Evolutionary conservation across 2,797 vertebrate genomes (phyloP).

Genomic region (Sebastes taczanowskii): DNA sequence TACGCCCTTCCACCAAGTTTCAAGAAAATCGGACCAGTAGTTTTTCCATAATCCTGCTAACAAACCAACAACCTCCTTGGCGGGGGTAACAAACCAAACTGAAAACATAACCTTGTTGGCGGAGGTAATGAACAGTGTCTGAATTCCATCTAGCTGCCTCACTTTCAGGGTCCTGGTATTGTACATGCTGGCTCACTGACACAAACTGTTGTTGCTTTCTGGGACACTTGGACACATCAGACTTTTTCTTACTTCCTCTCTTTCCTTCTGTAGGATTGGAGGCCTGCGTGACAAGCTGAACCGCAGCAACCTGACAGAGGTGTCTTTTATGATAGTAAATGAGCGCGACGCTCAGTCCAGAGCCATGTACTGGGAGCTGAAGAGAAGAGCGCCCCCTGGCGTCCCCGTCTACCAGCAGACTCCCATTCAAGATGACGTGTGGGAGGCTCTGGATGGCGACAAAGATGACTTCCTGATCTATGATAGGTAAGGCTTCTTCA

Average conservation of each 20-base stretch:
- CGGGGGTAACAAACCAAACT: too few species aligned
- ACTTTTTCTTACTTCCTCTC: background rate
- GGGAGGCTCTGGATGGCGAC: conserved; percentile 82
- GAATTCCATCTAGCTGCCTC: too few species aligned
- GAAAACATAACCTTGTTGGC: too few species aligned
- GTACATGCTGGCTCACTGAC: too few species aligned
- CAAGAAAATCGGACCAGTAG: too few species aligned
- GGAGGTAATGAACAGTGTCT: too few species aligned
- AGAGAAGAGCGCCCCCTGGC: conserved; percentile 75
- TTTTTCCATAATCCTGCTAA: too few species aligned
- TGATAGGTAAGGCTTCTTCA: conserved; percentile 72
- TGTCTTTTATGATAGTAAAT: conserved; percentile 88
- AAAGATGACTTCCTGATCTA: conserved; percentile 86
- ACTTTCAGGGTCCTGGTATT: too few species aligned
- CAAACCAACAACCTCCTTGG: too few species aligned
- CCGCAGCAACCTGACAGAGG: conserved; percentile 69
- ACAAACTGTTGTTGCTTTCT: too few species aligned
- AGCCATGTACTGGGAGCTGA: conserved; percentile 85
- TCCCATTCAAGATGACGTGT: conserved; percentile 82
- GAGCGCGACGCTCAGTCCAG: conserved; percentile 84
- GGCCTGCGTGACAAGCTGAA: conserved; percentile 83
- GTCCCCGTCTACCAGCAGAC: conserved; percentile 87
- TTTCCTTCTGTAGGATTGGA: conserved; percentile 75
- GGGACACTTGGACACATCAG: background rate
- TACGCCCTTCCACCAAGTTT: too few species aligned